Evolutionary conservation across 1,140 invertebrate genomes (phyloP).

Genomic region (Epicauta chinensis): DNA sequence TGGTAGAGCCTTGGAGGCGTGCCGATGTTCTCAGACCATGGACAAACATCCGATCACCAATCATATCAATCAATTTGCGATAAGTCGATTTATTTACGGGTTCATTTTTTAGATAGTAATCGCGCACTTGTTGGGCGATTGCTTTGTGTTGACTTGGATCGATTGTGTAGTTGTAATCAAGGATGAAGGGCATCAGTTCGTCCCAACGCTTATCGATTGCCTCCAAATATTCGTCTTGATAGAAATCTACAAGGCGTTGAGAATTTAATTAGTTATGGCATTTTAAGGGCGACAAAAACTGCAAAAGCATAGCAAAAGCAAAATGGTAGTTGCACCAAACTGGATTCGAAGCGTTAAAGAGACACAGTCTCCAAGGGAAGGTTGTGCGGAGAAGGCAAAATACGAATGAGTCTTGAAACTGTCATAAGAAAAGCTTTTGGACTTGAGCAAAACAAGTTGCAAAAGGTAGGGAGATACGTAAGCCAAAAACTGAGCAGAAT

Average conservation of each 20-base stretch:
- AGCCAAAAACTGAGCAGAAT: too few species aligned
- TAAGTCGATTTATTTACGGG: conserved; percentile 24
- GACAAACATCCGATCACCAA: conserved; percentile 55
- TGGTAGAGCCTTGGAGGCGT: conserved; percentile 47
- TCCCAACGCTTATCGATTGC: conserved; percentile 16
- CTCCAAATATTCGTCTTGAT: conserved; percentile 17
- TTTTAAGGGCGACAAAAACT: conserved; percentile 35
- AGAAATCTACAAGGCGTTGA: conserved; percentile 41
- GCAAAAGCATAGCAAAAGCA: too few species aligned
- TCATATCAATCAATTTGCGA: conserved; percentile 40
- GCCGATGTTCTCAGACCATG: conserved; percentile 50
- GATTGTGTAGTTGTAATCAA: conserved; percentile 32
- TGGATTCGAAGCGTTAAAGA: too few species aligned
- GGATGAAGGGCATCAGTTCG: conserved; percentile 27
- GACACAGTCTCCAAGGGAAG: too few species aligned
- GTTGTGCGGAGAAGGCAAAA: too few species aligned
- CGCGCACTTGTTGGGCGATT: conserved; percentile 28
- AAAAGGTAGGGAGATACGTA: too few species aligned
- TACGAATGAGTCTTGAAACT: too few species aligned
- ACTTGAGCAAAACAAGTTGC: too few species aligned
- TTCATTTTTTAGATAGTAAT: conserved; percentile 27
- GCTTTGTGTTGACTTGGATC: conserved; percentile 12
- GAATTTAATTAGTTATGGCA: conserved; percentile 49
- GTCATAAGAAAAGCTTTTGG: too few species aligned
- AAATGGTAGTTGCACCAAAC: too few species aligned